These are phyloP conservation scores for Ophthalmolycus amberensis DNA, from an alignment of 2,113 vertebrate species.

Conservation along the genomic window DNA sequence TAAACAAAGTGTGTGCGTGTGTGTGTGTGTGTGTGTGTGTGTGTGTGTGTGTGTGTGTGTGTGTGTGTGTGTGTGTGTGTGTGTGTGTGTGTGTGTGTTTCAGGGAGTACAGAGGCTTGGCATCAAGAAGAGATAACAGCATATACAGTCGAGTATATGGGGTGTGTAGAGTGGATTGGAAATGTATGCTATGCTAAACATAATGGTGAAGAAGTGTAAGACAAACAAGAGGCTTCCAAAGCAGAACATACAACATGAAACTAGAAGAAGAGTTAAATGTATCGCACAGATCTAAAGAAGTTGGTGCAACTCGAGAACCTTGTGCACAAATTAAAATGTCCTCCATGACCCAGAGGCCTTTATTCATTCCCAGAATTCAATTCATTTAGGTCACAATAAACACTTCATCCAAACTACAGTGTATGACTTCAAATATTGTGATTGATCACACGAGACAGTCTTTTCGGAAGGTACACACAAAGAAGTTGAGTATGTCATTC, in stretches of 20 bases:
- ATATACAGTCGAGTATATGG: not conserved
- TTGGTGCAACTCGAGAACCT: not conserved
- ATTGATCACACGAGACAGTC: not conserved
- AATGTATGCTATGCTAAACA: conserved; percentile 35
- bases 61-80: conserved; percentile 19
- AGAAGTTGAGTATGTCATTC: not conserved
- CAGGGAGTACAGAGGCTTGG: not conserved
- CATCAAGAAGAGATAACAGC: conserved; percentile 19
- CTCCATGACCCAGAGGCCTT: not conserved
- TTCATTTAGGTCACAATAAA: not conserved
- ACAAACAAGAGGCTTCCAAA: not conserved
- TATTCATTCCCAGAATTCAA: not conserved
- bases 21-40: not conserved
- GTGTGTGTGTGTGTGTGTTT: conserved; percentile 12
- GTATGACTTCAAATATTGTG: not conserved
- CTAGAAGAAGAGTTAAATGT: not conserved
- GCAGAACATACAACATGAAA: not conserved
- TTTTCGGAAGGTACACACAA: not conserved
- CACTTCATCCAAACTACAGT: not conserved
- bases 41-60: conserved; percentile 14
- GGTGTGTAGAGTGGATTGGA: not conserved
- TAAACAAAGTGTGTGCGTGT: conserved; percentile 35
- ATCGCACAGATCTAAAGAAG: not conserved
- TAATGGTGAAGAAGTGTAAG: not conserved
- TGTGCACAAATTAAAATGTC: not conserved